These are phyloP conservation scores for Meliscaeva auricollis DNA, from an alignment of 2,888 invertebrate species.

Conservation along the genomic window DNA sequence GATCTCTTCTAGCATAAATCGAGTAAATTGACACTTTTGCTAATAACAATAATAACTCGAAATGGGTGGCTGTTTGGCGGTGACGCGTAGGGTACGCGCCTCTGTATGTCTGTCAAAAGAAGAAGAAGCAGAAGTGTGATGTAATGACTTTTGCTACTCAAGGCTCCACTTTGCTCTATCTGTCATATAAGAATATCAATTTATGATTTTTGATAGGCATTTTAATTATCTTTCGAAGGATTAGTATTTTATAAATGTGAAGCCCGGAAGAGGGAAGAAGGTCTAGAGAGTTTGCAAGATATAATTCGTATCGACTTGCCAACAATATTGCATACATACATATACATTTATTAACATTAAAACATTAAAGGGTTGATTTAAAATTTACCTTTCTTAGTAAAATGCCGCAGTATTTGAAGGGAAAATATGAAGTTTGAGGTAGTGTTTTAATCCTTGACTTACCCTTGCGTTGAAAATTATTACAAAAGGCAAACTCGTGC, in stretches of 20 bases:
- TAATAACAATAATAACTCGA: conserved; percentile 78
- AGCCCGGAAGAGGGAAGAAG: not conserved
- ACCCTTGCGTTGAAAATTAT: conserved; percentile 12
- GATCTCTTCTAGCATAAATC: conserved; percentile 73
- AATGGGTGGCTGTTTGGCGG: conserved; percentile 71
- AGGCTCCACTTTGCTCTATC: conserved; percentile 19
- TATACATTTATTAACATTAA: not conserved
- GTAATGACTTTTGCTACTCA: conserved; percentile 16
- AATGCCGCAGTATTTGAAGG: not conserved
- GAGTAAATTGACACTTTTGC: conserved; percentile 82
- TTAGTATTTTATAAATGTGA: conserved; percentile 3
- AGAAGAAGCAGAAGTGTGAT: not conserved
- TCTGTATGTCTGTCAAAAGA: conserved; percentile 8
- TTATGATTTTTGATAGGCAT: conserved; percentile 71
- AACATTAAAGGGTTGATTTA: conserved; percentile 9
- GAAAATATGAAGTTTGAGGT: not conserved
- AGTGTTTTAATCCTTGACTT: not conserved
- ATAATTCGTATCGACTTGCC: not conserved
- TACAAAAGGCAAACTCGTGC: conserved; percentile 25
- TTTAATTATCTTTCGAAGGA: conserved; percentile 66
- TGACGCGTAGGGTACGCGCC: conserved; percentile 33
- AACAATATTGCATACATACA: not conserved
- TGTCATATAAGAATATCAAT: conserved; percentile 52
- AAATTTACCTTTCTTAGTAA: not conserved
- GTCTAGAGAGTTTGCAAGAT: not conserved